Evolutionary conservation across 2,888 invertebrate species (phyloP), one percentile per base, ranked within the genome.

Genomic region (Spodoptera exigua): DNA sequence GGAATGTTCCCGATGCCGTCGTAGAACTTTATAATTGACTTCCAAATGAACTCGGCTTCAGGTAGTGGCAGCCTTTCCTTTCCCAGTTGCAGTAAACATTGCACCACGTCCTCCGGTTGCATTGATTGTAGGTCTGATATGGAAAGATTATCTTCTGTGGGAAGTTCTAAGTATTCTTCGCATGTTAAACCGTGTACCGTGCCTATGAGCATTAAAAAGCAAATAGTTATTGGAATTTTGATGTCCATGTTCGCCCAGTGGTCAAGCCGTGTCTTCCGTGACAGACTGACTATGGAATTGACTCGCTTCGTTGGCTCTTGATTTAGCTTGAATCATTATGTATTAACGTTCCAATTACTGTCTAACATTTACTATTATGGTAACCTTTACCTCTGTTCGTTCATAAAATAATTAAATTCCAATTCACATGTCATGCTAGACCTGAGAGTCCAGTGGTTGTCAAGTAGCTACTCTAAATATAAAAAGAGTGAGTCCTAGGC

Each of bases 11-110:
- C 69, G 10, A 89, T 81, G 4, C 89, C 90, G 1, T 82, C 89
- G 62, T 90, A 86, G 44, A 80, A 79, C 7, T 72, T 67, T n/a
- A 88, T 68, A 1, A 94, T 78, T 0, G 87, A 70, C 32, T 86
- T 64, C 95, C 94, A 95, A 52, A 94, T 81, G 57, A 82, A 87
- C 17, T 85, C 79, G 0, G 93, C 90, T 72, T 91, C 88, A 5
- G 74, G 64, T 2, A 58, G 43, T 0, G 75, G 71, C 41, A 94
- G 55, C 40, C 82, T 81, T 11, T 87, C 81, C 59, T 82, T 90
- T 1, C 90, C 89, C 7, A 95, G 68, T 56, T 91, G 89, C 1
- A 85, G 78, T 1, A 93, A 43, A 62, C 94, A 94, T 40, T 87
- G 79, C 10, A 88, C 71, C n/a, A 91, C 76, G 11, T 91, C 89